phyloP scores from a whole-genome alignment of 2,113 vertebrate genomes.

The Nannospalax galili region DNA sequence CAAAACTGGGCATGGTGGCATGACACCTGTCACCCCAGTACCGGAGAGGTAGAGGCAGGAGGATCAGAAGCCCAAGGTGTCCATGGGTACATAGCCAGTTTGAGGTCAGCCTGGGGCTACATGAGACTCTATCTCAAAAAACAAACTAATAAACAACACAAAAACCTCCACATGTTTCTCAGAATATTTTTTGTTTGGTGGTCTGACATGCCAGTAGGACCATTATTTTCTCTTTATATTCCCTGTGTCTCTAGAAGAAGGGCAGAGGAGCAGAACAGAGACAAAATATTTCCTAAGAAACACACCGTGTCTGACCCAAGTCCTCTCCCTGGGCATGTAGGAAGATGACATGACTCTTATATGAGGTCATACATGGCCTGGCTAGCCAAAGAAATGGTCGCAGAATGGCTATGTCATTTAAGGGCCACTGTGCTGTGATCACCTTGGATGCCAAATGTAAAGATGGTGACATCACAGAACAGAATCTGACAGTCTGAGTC shows the following conservation, averaged over 20 bases:
- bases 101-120: background rate
- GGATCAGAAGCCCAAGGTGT: background rate
- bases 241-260: background rate
- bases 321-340: accelerated
- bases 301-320: accelerated
- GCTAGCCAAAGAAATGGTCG: background rate
- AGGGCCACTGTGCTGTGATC: background rate
- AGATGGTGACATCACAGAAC: background rate
- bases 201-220: background rate
- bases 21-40: background rate
- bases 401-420: background rate
- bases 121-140: background rate
- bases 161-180: too few relatives aligned
- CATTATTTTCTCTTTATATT: background rate
- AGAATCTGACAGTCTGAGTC: background rate
- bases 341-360: background rate
- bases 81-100: background rate
- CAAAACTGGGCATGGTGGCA: background rate
- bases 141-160: background rate
- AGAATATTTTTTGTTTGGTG: background rate
- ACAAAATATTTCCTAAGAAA: background rate
- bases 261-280: background rate
- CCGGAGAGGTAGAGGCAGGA: background rate
- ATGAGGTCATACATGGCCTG: accelerated
- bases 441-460: background rate